These are phyloP conservation scores for Dipodomys ordii DNA, from an alignment of 2,113 vertebrate species.

Conservation along the genomic window DNA sequence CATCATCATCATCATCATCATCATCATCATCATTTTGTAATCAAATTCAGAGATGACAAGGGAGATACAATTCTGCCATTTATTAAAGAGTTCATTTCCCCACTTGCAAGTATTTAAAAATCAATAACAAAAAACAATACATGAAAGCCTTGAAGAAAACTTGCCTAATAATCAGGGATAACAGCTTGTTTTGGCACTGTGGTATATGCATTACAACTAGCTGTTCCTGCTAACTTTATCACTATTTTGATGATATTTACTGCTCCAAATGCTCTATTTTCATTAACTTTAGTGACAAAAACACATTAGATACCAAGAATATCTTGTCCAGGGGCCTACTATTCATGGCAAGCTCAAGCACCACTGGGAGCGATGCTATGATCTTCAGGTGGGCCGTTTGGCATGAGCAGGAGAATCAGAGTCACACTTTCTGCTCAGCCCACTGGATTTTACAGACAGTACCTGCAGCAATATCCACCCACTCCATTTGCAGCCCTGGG, in stretches of 20 bases:
- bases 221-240: background rate
- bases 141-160: no score
- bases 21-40: background rate
- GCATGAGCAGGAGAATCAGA: background rate
- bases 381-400: background rate
- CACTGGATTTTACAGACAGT: background rate
- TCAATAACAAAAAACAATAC: no score
- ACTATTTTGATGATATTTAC: background rate
- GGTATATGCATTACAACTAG: background rate
- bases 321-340: background rate
- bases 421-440: background rate
- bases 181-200: background rate
- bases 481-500: background rate
- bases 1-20: no score
- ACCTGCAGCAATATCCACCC: background rate
- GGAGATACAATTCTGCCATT: background rate
- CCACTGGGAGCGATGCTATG: background rate
- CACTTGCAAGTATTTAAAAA: no score
- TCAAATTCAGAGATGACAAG: conserved; percentile 24
- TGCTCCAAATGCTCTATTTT: background rate
- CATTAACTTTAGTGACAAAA: conserved; percentile 33
- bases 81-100: background rate
- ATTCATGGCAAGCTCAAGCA: no score
- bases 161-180: background rate
- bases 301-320: background rate